Conservation (phyloP, 2,888 invertebrate genomes). For the Podotricha telesiphe region DNA sequence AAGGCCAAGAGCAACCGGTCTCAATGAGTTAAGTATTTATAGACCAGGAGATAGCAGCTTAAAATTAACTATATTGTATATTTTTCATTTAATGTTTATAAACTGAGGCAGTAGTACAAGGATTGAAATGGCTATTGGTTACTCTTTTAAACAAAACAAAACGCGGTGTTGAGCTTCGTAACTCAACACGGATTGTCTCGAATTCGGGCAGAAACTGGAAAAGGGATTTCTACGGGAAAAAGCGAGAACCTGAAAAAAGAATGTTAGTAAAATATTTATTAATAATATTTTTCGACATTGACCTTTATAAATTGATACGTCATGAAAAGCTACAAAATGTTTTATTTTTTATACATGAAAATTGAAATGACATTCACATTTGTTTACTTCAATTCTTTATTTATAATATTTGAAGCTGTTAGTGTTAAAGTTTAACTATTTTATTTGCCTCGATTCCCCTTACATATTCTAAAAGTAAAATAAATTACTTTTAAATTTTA, state of each 20-base stretch:
- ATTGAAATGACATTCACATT: background rate
- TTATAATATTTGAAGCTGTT: no score
- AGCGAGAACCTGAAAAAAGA: no score
- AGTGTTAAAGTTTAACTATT: no score
- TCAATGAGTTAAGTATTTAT: constrained; percentile 44
- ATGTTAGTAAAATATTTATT: background rate
- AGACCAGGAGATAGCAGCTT: constrained; percentile 49
- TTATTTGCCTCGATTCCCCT: background rate
- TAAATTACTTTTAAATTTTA: no score
- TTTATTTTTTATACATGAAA: background rate
- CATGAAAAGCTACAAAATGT: constrained; percentile 1
- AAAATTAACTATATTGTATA: background rate
- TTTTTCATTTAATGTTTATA: constrained; percentile 7
- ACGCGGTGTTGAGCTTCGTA: no score
- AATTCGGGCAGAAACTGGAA: no score
- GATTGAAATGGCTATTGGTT: no score
- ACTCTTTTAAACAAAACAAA: no score
- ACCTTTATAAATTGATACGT: background rate
- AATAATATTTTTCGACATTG: constrained; percentile 6
- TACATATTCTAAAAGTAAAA: background rate
- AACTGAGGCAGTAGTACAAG: no score
- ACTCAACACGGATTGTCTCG: no score
- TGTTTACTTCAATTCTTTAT: background rate
- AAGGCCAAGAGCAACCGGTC: constrained; percentile 68
- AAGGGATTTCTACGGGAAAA: no score